phyloP scores from a whole-genome alignment of 2,797 vertebrate species.

The Huso huso region DNA sequence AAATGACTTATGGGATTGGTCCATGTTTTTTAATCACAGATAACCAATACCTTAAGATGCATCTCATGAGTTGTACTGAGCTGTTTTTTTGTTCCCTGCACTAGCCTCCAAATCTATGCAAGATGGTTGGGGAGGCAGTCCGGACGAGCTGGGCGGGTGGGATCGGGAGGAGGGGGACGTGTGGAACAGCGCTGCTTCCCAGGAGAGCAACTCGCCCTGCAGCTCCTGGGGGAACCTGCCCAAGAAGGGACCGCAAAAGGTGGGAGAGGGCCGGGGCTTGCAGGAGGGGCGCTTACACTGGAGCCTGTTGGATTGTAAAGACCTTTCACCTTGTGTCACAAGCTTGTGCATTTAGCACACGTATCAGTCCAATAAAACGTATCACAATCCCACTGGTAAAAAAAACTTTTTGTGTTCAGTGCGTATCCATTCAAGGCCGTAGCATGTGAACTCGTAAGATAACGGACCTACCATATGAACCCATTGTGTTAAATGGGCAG shows the following conservation, averaged over 20 bases:
- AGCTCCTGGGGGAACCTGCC: conserved; percentile 87
- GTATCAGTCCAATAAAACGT: not conserved
- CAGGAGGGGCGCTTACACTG: too few relatives aligned
- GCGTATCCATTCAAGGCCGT: not conserved
- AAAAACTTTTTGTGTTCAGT: not conserved
- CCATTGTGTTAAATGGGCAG: too few relatives aligned
- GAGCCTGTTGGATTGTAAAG: too few relatives aligned
- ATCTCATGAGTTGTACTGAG: not conserved
- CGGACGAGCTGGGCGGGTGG: conserved; percentile 85
- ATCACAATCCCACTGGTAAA: not conserved
- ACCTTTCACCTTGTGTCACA: too few relatives aligned
- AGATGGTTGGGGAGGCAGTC: conserved; percentile 90
- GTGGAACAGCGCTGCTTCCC: conserved; percentile 88
- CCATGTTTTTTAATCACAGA: too few relatives aligned
- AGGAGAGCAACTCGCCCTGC: conserved; percentile 85
- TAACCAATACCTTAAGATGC: too few relatives aligned
- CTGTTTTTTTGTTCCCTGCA: conserved; percentile 10
- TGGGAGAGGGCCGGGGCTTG: conserved; percentile 28
- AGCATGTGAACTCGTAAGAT: not conserved
- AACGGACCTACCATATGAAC: too few relatives aligned
- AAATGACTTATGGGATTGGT: not conserved
- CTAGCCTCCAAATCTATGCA: conserved; percentile 97
- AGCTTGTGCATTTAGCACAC: too few relatives aligned
- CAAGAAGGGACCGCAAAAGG: conserved; percentile 87
- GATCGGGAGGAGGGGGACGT: conserved; percentile 88